Evolutionary conservation across 2,113 vertebrate genomes (phyloP).

Genomic region (Rhinoptilus africanus): DNA sequence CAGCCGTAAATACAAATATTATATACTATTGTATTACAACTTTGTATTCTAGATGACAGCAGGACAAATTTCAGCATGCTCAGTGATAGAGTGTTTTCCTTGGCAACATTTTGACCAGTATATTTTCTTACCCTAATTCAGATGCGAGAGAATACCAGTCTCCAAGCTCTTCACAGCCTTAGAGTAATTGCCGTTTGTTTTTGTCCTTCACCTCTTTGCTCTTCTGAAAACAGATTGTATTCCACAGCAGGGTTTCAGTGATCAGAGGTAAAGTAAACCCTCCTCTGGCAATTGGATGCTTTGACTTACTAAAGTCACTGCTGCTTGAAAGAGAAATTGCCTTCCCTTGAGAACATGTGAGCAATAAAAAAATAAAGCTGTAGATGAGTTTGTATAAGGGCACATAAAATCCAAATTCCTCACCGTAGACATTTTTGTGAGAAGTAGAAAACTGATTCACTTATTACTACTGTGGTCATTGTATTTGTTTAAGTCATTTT

Average conservation of each 20-base stretch:
- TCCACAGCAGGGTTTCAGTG: conserved; percentile 32
- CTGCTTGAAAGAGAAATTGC: conserved; percentile 48
- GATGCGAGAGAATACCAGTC: neutral
- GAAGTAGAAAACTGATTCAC: neutral
- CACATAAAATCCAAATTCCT: conserved; percentile 20
- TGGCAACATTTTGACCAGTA: neutral
- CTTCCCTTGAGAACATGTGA: conserved; percentile 37
- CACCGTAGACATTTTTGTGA: neutral
- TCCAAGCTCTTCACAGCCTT: conserved; percentile 2
- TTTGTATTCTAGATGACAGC: neutral
- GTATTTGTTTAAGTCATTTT: conserved; percentile 50
- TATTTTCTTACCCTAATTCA: conserved; percentile 30
- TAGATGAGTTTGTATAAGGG: conserved; percentile 9
- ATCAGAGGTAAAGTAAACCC: conserved; percentile 33
- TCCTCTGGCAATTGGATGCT: conserved; percentile 35
- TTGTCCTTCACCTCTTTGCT: conserved; percentile 38
- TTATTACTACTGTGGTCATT: neutral
- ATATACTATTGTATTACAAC: neutral
- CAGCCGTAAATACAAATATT: neutral
- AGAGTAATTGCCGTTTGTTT: conserved; percentile 43
- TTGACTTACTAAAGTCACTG: conserved; percentile 25
- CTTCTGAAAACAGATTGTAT: conserved; percentile 12
- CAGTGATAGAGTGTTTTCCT: neutral
- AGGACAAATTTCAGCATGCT: neutral
- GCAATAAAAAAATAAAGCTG: conserved; percentile 26